These are phyloP conservation scores for Lordiphosa fenestrarum DNA, from an alignment of 2,888 invertebrate species.

Conservation along the genomic window DNA sequence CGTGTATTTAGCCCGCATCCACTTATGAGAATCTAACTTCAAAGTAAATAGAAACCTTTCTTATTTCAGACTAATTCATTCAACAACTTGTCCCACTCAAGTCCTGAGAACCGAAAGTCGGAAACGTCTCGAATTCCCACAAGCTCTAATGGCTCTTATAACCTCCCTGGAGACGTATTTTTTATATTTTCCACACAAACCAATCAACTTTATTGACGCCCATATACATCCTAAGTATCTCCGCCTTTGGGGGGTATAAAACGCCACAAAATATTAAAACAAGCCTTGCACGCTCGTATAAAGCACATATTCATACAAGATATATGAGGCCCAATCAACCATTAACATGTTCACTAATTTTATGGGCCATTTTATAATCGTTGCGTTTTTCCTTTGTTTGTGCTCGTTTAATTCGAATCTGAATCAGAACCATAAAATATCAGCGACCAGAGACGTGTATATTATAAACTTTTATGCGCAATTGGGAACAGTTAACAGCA, in stretches of 20 bases:
- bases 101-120: too few relatives aligned
- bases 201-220: constrained; percentile 57
- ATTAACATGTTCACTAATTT: constrained; percentile 77
- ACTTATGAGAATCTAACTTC: too few relatives aligned
- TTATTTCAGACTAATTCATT: too few relatives aligned
- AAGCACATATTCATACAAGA: constrained; percentile 29
- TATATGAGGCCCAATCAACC: constrained; percentile 69
- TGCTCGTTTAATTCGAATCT: constrained; percentile 30
- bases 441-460: constrained; percentile 34
- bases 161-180: background rate
- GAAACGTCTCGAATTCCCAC: background rate
- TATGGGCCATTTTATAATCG: constrained; percentile 65
- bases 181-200: constrained; percentile 65
- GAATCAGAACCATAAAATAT: constrained; percentile 8
- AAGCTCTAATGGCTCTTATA: background rate
- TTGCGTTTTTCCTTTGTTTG: constrained; percentile 44
- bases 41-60: too few relatives aligned
- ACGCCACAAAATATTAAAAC: constrained; percentile 35
- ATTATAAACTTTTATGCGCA: constrained; percentile 73
- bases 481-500: constrained; percentile 73
- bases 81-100: too few relatives aligned
- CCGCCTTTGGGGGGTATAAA: constrained; percentile 44
- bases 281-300: constrained; percentile 21
- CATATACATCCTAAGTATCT: constrained; percentile 17
- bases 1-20: too few relatives aligned